phyloP scores from a whole-genome alignment of 2,113 vertebrate genomes.

The Gymnobelideus leadbeateri region DNA sequence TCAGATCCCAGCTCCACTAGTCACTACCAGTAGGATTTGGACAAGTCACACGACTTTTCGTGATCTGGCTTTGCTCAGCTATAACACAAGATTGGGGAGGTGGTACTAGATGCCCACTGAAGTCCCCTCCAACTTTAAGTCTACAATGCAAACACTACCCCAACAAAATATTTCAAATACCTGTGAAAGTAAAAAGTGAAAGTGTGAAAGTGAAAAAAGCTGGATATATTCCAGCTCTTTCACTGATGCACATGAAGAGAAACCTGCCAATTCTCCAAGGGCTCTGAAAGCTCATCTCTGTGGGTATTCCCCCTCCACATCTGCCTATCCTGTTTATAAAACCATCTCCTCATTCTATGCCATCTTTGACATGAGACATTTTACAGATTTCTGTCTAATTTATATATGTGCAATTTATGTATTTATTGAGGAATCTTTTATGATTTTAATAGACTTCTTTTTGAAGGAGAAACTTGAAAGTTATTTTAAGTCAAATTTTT shows the following conservation, averaged over 20 bases:
- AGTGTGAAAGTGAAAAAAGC: too few relatives aligned
- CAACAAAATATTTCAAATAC: not conserved
- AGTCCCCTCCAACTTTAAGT: too few relatives aligned
- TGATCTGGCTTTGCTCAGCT: not conserved
- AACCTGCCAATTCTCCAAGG: too few relatives aligned
- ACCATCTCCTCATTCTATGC: not conserved
- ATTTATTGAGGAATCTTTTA: not conserved
- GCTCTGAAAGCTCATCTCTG: too few relatives aligned
- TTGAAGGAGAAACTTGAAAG: not conserved
- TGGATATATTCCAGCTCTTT: not conserved
- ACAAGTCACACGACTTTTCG: not conserved
- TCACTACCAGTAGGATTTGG: not conserved
- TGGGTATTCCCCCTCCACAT: too few relatives aligned
- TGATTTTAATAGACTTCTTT: not conserved
- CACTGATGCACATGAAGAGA: too few relatives aligned
- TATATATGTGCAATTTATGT: too few relatives aligned
- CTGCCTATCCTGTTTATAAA: too few relatives aligned
- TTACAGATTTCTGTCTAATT: not conserved
- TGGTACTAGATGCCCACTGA: not conserved
- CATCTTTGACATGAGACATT: not conserved
- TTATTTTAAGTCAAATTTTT: not conserved
- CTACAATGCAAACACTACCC: not conserved
- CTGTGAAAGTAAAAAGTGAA: too few relatives aligned
- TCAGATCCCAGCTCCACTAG: not conserved
- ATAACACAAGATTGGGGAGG: not conserved